A percentile compares a stretch with the other conserved stretches of the same genome.
Conservation (phyloP, 2,797 vertebrate species). For the Sitta carolinensis region DNA sequence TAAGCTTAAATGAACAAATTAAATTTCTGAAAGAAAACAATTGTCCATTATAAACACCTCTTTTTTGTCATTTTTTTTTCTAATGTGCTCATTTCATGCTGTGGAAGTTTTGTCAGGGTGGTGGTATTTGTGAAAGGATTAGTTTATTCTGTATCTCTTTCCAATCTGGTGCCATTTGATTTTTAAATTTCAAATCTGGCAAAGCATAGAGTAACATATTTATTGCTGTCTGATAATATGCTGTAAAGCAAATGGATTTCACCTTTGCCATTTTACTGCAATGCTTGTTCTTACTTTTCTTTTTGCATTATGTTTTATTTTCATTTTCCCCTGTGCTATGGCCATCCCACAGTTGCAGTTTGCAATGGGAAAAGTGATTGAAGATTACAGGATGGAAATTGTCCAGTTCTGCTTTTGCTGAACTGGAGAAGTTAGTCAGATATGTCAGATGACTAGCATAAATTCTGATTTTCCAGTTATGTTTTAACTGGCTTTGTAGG, state of each 20-base stretch:
- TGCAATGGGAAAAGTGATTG: background rate
- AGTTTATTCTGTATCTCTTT: background rate
- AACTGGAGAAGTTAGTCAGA: background rate
- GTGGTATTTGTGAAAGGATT: background rate
- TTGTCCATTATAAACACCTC: background rate
- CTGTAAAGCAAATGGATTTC: background rate
- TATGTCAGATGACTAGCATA: background rate
- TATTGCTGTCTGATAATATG: background rate
- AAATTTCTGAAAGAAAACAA: background rate
- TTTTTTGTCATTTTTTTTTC: background rate
- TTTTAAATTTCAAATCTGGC: background rate
- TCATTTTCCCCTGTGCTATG: rapidly evolving
- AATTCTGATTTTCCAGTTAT: background rate
- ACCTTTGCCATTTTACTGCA: background rate
- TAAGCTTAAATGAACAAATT: background rate
- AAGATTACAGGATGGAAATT: background rate
- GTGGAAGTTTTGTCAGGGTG: background rate
- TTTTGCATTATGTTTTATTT: too few species aligned
- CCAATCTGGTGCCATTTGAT: background rate
- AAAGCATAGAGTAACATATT: background rate
- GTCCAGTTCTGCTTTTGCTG: background rate
- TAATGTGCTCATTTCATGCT: background rate
- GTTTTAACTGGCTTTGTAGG: background rate
- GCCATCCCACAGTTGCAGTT: background rate
- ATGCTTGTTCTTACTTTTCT: background rate